Conservation (phyloP, 2,888 invertebrate genomes). For the Eupeodes latifasciatus region DNA sequence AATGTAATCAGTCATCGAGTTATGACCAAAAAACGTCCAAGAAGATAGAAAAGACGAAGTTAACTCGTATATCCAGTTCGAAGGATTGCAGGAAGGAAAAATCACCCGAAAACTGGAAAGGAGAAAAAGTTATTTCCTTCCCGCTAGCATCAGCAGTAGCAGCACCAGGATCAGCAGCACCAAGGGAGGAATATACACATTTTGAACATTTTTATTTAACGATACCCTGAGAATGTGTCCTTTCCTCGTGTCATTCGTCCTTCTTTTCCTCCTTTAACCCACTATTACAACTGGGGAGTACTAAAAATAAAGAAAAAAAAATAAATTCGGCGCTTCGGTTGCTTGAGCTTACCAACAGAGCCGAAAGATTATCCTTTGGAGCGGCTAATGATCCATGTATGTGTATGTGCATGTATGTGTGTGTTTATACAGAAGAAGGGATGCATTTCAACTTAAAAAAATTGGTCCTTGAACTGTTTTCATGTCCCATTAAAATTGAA, state of each 20-base stretch:
- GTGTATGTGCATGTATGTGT: conserved; percentile 19
- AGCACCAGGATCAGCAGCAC: too few relatives aligned
- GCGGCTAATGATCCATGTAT: conserved; percentile 71
- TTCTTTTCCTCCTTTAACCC: neutral
- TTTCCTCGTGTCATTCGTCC: conserved; percentile 8
- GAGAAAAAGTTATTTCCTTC: conserved; percentile 5
- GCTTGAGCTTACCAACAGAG: conserved; percentile 25
- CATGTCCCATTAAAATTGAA: conserved; percentile 68
- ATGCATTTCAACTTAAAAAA: conserved; percentile 61
- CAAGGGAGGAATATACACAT: conserved; percentile 5
- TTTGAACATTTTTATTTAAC: conserved; percentile 46
- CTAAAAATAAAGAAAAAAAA: neutral
- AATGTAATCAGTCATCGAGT: conserved; percentile 65
- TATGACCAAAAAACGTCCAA: conserved; percentile 49
- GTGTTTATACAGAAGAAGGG: neutral
- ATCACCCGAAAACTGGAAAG: neutral
- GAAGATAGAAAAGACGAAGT: conserved; percentile 19
- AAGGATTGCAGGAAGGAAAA: neutral
- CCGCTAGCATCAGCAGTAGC: neutral
- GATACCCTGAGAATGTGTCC: conserved; percentile 40
- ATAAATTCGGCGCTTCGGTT: conserved; percentile 32
- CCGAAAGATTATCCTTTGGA: conserved; percentile 52
- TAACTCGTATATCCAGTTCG: neutral
- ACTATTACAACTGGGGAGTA: conserved; percentile 22
- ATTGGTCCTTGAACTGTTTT: conserved; percentile 62